Base-by-base conservation (phyloP, 2,888 invertebrate species). In the Zele albiditarsus region DNA sequence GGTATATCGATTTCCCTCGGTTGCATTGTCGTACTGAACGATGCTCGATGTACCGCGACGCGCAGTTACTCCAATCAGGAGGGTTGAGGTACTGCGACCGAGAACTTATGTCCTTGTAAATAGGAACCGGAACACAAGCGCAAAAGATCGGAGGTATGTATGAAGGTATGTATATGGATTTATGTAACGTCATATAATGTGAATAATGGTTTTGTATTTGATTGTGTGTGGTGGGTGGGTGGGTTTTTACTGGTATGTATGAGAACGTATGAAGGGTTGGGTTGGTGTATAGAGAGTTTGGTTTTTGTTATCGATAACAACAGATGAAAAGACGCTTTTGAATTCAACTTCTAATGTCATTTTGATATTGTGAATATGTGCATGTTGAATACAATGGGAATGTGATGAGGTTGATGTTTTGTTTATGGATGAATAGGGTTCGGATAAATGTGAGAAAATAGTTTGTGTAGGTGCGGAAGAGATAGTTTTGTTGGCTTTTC, bases 21-120 rank as follows among this genome's bases (percentile, higher is more conserved):
- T 69, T 74, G 68, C 68, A 74, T 74, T 74, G 73, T 74, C 69
- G 68, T 49, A 53, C 46, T 49, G 25, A 53, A 68, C 68, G 68
- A 53, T 53, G 53, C 68, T 38, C 65, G 16, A 53, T 53, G 49
- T 53, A 8, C 49, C 49, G 20, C 20, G 49, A 46, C 16, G 28
- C 68, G 68, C 49, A 28, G 53, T 68, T 68, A 68, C 68, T 53
- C 68, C 68, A 68, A 68, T 68, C 53, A 68, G 49, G 16, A 27
- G 68, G 53, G 53, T 53, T 53, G 49, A 53, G 49, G 8, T 38
- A 38, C 8, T 38, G 4, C n/a, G 0, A 2, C 3, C 4, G 20
- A 53, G 49, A 16, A 68, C 68, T 68, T 68, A 68, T 68, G 53
- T 68, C 67, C 27, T 49, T 68, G 53, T 49, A 28, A n/a, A 53